Evolutionary conservation across 2,113 vertebrate species (phyloP).

Genomic region (Cricetomys ansorgei): DNA sequence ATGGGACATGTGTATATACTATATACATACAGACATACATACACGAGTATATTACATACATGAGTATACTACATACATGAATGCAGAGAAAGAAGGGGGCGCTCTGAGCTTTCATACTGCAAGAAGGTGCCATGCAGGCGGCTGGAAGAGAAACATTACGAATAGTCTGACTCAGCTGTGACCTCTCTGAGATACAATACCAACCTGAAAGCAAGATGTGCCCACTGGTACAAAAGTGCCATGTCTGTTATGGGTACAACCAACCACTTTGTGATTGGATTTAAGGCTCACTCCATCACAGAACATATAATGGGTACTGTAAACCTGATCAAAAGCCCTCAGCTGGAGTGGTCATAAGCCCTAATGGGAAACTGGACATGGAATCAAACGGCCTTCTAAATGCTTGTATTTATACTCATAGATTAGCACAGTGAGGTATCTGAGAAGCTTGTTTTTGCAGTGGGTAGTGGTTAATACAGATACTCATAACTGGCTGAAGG

Average conservation of each 20-base stretch:
- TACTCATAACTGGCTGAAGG: background rate
- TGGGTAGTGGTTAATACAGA: background rate
- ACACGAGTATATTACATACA: background rate
- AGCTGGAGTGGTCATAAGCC: background rate
- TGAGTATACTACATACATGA: background rate
- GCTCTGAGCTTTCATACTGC: background rate
- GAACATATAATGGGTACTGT: background rate
- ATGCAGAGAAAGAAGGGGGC: background rate
- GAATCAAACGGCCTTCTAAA: background rate
- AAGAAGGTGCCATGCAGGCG: background rate
- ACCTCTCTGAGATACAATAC: background rate
- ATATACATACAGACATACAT: background rate
- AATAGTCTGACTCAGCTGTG: background rate
- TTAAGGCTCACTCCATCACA: background rate
- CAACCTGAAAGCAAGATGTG: background rate
- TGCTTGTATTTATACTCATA: background rate
- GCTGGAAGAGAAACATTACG: background rate
- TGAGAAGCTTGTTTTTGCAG: background rate
- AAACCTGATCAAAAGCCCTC: background rate
- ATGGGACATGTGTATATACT: background rate
- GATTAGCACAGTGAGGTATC: background rate
- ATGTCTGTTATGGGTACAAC: background rate
- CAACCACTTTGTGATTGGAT: background rate
- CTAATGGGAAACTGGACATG: background rate
- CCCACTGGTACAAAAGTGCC: background rate